A percentile compares a stretch with the other conserved stretches of the same genome.
Conservation (phyloP, 2,113 vertebrate species). For the Nothocercus julius region DNA sequence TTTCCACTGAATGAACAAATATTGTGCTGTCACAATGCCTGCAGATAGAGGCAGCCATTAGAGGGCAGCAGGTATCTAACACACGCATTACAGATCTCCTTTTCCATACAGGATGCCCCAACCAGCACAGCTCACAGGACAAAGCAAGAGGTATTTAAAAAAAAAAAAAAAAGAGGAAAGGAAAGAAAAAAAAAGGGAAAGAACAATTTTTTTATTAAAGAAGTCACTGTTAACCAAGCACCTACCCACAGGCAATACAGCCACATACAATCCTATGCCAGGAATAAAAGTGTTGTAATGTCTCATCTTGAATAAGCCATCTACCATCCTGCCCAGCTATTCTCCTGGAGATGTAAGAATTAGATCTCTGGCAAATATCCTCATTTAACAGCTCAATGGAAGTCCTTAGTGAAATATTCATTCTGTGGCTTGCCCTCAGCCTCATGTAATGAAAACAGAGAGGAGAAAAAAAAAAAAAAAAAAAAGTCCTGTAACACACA, state of each 20-base stretch:
- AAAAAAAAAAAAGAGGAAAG: not conserved
- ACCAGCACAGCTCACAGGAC: not conserved
- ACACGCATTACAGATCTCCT: not conserved
- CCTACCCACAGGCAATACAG: not conserved
- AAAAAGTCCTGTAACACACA: not conserved
- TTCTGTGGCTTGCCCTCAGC: not conserved
- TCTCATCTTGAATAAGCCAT: constrained; percentile 31
- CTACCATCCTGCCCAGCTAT: not conserved
- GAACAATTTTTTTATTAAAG: not conserved
- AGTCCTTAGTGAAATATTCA: constrained; percentile 5
- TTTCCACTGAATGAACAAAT: not conserved
- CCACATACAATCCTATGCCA: not conserved
- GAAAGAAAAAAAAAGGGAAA: not conserved
- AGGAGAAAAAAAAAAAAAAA: too few relatives aligned
- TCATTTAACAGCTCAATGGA: constrained; percentile 31
- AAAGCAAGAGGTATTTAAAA: constrained; percentile 11
- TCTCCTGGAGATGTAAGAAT: constrained; percentile 27
- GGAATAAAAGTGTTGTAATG: constrained; percentile 22
- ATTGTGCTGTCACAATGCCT: not conserved
- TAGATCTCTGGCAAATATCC: constrained; percentile 8
- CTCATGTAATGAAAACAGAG: not conserved
- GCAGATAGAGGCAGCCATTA: constrained; percentile 31
- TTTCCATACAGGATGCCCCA: not conserved
- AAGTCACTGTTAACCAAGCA: not conserved
- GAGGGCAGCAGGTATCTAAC: constrained; percentile 74